Conservation (phyloP, 2,888 invertebrate species). For the Periphyllus acericola region DNA sequence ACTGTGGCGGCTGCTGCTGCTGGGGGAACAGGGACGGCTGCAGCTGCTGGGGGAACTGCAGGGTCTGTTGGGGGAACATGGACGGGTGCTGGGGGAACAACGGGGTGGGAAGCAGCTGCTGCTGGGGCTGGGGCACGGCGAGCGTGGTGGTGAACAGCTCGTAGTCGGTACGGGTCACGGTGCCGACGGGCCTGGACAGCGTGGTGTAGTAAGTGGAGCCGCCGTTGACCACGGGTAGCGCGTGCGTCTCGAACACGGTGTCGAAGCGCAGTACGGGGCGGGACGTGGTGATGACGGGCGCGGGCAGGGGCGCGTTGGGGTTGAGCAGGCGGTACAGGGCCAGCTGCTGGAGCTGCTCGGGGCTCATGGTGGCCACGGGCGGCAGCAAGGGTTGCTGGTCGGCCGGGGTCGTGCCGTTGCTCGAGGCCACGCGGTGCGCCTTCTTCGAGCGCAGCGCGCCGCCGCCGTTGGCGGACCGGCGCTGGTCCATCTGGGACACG, state of each 20-base stretch:
- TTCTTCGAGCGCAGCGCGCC: constrained; percentile 71
- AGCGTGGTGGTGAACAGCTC: constrained; percentile 81
- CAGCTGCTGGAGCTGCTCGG: constrained; percentile 79
- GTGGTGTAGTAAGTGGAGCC: constrained; percentile 81
- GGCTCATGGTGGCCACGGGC: constrained; percentile 70
- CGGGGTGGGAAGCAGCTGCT: constrained; percentile 62
- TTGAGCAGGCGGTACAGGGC: constrained; percentile 79
- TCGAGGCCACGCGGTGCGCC: constrained; percentile 66
- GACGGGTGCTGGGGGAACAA: constrained; percentile 67
- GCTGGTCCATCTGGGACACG: constrained; percentile 75
- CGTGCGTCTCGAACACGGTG: constrained; percentile 84
- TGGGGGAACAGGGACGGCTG: not conserved
- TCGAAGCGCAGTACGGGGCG: constrained; percentile 80
- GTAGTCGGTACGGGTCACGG: constrained; percentile 82
- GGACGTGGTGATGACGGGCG: constrained; percentile 78
- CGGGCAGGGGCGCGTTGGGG: constrained; percentile 75
- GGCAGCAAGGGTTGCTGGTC: not conserved
- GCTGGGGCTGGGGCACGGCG: constrained; percentile 71
- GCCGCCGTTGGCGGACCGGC: constrained; percentile 69
- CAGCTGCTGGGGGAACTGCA: constrained; percentile 1
- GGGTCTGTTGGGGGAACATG: constrained; percentile 64
- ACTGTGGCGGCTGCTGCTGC: constrained; percentile 67
- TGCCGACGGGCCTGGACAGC: constrained; percentile 81
- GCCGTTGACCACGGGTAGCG: constrained; percentile 81
- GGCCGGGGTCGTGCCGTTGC: constrained; percentile 49